Base-by-base conservation (phyloP, 2,888 invertebrate genomes). In the Diploptera punctata region DNA sequence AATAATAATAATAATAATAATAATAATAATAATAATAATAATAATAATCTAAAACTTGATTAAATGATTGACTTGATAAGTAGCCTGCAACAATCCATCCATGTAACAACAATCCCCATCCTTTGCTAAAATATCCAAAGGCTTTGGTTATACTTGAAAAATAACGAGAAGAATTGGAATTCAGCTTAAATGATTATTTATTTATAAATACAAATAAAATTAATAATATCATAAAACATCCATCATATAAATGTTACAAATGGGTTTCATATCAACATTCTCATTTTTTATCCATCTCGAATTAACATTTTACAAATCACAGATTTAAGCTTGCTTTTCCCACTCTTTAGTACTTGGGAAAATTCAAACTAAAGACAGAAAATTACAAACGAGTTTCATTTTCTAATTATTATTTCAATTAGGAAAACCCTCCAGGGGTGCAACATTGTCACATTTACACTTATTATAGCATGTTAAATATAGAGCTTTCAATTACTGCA, bases 181-280 rank as follows among this genome's bases (percentile, higher is more conserved):
- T 54, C 38, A 67, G 72, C 61, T 67, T 33, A 68, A 72, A 72
- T 68, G 72, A 72, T 68, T 68, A 68, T 74, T 67, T 74, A 74
- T 72, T 71, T 75, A 75, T 73, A 75, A 75, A 75, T 75, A 75
- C 70, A 75, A 75, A 73, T 73, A 75, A 75, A 70, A 75, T 75
- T 62, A 74, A 73, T 72, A 57, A 74, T 75, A 73, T 75, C 69
- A 73, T 75, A 71, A 75, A 75, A 75, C 74, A 71, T 75, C 71
- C 73, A 75, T 75, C 71, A 74, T 75, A 75, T 76, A 76, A 76
- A 76, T 75, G 76, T 76, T 76, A 74, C 73, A 75, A 76, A 76
- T 72, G 71, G 75, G 70, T 71, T 73, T 74, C 70, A 67, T 73
- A 65, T 68, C 62, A 61, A 69, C 67, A 67, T 67, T 70, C 52